Evolutionary conservation across 1,140 invertebrate genomes (phyloP).

Genomic region (Sitobion miscanthi): DNA sequence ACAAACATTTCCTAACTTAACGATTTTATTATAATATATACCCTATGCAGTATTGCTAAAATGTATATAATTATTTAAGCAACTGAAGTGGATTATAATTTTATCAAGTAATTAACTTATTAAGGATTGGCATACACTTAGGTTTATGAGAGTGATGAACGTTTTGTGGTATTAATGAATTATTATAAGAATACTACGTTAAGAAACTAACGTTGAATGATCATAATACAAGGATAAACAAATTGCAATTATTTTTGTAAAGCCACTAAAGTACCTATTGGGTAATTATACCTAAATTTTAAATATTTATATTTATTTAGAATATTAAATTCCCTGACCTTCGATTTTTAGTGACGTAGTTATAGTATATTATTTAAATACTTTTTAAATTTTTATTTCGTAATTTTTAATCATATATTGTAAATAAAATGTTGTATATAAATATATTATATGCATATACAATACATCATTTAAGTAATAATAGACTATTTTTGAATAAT

Average conservation of each 20-base stretch:
- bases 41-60: too few relatives aligned
- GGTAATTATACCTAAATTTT: background rate
- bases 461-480: background rate
- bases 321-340: background rate
- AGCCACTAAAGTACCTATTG: background rate
- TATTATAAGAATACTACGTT: background rate
- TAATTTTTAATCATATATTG: background rate
- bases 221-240: background rate
- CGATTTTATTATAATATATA: too few relatives aligned
- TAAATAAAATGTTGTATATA: background rate
- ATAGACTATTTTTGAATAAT: background rate
- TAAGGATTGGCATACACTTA: background rate
- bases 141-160: background rate
- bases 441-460: too few relatives aligned
- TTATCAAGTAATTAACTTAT: background rate
- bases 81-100: background rate
- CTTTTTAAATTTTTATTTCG: background rate
- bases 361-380: background rate
- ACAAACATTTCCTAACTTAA: background rate
- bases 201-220: background rate
- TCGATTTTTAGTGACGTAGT: too few relatives aligned
- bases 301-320: background rate
- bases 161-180: background rate
- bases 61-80: background rate
- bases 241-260: background rate